These are phyloP conservation scores for Mycalesis mineus DNA, from an alignment of 2,888 invertebrate genomes.

Conservation along the genomic window DNA sequence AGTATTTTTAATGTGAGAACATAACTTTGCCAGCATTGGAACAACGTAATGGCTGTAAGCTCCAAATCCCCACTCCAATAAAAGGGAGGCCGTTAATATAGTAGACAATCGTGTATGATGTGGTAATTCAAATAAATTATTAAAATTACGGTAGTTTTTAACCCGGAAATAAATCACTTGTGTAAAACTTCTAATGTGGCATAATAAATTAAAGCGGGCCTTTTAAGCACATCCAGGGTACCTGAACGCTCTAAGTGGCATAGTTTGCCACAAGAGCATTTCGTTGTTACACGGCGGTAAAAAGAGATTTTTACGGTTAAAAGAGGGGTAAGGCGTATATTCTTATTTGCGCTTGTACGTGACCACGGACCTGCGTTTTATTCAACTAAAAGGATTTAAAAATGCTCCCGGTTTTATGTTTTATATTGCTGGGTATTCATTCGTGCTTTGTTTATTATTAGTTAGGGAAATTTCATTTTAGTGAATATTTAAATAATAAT, in stretches of 20 bases:
- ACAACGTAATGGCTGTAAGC: too few relatives aligned
- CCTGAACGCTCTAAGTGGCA: slow-evolving; percentile 46
- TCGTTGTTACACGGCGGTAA: slow-evolving; percentile 64
- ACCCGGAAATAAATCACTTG: neutral
- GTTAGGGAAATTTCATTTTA: neutral
- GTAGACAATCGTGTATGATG: too few relatives aligned
- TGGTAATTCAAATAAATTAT: too few relatives aligned
- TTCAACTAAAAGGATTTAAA: slow-evolving; percentile 46
- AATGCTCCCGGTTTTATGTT: slow-evolving; percentile 13
- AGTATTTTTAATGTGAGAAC: too few relatives aligned
- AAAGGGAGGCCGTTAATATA: too few relatives aligned
- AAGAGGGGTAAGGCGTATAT: slow-evolving; percentile 46
- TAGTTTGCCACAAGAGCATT: slow-evolving; percentile 60
- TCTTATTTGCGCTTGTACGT: slow-evolving; percentile 62
- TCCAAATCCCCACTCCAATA: too few relatives aligned
- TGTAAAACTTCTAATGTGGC: slow-evolving; percentile 1
- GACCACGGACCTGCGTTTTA: slow-evolving; percentile 58
- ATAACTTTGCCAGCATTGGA: too few relatives aligned
- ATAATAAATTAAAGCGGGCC: neutral
- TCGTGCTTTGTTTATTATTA: neutral
- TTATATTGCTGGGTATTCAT: slow-evolving; percentile 16
- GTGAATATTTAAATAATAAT: too few relatives aligned
- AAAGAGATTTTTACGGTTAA: slow-evolving; percentile 68
- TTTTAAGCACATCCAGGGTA: slow-evolving; percentile 13
- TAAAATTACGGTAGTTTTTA: too few relatives aligned